A percentile compares a stretch with the other conserved stretches of the same genome.
Conservation (phyloP, 2,113 vertebrate species). For the Mystacornis crossleyi region DNA sequence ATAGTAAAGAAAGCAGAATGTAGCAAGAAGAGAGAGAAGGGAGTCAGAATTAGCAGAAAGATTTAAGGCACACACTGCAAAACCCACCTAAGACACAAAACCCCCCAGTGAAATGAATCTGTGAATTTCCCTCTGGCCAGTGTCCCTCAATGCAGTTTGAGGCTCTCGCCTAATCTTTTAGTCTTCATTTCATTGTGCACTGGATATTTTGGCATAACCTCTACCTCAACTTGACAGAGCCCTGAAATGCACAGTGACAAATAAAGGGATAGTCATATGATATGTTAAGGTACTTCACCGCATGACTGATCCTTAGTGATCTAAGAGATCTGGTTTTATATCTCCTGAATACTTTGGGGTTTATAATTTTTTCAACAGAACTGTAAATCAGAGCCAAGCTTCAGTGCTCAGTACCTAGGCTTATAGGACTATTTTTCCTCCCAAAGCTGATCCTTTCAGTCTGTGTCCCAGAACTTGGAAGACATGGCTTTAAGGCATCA, state of each 20-base stretch:
- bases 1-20: background rate
- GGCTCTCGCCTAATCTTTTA: background rate
- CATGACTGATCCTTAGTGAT: background rate
- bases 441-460: background rate
- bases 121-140: background rate
- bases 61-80: background rate
- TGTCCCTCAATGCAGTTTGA: background rate
- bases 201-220: background rate
- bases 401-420: background rate
- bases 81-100: background rate
- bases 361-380: background rate
- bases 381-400: background rate
- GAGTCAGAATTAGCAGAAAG: background rate
- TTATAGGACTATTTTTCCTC: background rate
- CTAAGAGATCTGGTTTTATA: background rate
- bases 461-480: background rate
- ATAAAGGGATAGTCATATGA: background rate
- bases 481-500: background rate
- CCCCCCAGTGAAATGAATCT: accelerated
- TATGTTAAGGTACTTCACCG: background rate
- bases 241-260: background rate
- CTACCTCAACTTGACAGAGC: background rate
- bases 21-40: background rate
- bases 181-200: background rate
- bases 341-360: background rate